Evolutionary conservation across 92 coral and sea anemone genomes (phyloP).

Genomic region (Plumapathes pennacea): DNA sequence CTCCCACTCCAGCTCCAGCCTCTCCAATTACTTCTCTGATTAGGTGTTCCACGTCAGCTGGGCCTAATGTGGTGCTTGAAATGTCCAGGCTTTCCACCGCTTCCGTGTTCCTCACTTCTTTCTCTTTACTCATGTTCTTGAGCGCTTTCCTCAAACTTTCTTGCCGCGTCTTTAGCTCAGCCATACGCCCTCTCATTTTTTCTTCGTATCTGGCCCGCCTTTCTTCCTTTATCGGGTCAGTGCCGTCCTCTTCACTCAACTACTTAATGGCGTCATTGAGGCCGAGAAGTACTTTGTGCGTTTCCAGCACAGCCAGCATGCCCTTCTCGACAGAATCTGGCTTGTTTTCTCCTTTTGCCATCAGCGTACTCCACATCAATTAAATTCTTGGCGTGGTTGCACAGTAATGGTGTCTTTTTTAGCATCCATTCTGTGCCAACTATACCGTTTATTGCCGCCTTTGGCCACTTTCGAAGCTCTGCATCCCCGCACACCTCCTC

Average conservation of each 20-base stretch:
- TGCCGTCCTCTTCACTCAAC: constrained; percentile 6
- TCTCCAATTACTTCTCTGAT: too few relatives aligned
- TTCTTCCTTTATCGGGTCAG: constrained; percentile 6
- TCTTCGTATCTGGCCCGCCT: constrained; percentile 6
- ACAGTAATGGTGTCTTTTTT: constrained; percentile 30
- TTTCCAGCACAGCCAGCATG: constrained; percentile 6
- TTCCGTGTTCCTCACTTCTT: constrained; percentile 8
- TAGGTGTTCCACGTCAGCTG: too few relatives aligned
- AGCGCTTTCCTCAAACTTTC: constrained; percentile 13
- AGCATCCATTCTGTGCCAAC: constrained; percentile 41
- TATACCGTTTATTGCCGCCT: constrained; percentile 31
- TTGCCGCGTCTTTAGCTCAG: constrained; percentile 10
- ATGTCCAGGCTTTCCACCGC: not conserved
- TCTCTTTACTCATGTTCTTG: constrained; percentile 19
- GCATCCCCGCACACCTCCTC: constrained; percentile 6
- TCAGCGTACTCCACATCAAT: constrained; percentile 1
- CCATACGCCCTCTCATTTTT: constrained; percentile 1
- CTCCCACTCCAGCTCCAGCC: too few relatives aligned
- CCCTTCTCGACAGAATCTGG: constrained; percentile 2
- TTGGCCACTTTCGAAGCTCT: constrained; percentile 10
- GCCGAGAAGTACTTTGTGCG: constrained; percentile 16
- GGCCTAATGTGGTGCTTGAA: constrained; percentile 1
- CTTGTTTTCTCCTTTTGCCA: constrained; percentile 1
- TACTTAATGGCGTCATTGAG: constrained; percentile 16
- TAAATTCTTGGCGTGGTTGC: constrained; percentile 13